phyloP scores from a whole-genome alignment of 2,888 invertebrate species.

The Xylota segnis region DNA sequence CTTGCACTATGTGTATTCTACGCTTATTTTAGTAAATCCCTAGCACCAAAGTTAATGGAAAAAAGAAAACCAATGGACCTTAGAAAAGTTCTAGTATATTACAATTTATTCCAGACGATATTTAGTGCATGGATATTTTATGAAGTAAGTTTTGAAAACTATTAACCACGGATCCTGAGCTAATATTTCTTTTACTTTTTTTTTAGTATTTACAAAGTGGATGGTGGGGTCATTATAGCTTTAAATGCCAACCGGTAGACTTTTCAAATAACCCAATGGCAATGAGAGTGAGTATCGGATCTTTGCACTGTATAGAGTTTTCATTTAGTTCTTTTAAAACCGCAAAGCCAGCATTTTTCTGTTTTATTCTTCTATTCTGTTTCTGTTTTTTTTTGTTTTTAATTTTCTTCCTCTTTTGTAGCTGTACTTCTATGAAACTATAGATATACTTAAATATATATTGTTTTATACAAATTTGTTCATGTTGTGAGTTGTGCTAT shows the following conservation, averaged over 20 bases:
- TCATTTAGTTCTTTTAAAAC: slow-evolving; percentile 10
- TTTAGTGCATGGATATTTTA: slow-evolving; percentile 96
- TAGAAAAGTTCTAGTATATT: slow-evolving; percentile 91
- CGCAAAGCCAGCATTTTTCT: slow-evolving; percentile 29
- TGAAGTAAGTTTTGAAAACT: slow-evolving; percentile 88
- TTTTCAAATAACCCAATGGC: slow-evolving; percentile 90
- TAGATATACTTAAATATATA: slow-evolving; percentile 14
- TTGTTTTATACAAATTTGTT: slow-evolving; percentile 16
- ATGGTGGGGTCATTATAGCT: slow-evolving; percentile 92
- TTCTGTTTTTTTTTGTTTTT: slow-evolving; percentile 19
- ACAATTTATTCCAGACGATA: slow-evolving; percentile 95
- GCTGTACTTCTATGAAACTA: slow-evolving; percentile 23
- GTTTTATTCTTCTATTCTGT: not conserved
- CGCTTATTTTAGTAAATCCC: slow-evolving; percentile 91
- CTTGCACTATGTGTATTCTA: slow-evolving; percentile 92
- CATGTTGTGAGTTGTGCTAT: slow-evolving; percentile 33
- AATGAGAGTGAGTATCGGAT: slow-evolving; percentile 86
- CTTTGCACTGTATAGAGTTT: not conserved
- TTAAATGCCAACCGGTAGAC: slow-evolving; percentile 95
- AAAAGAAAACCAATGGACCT: slow-evolving; percentile 95
- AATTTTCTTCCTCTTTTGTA: slow-evolving; percentile 3
- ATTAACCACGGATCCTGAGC: not conserved
- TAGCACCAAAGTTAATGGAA: slow-evolving; percentile 95
- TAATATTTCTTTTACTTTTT: slow-evolving; percentile 3
- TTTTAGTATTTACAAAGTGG: slow-evolving; percentile 88